Evolutionary conservation across 1,140 invertebrate genomes (phyloP).

Genomic region (Oryzaephilus surinamensis): DNA sequence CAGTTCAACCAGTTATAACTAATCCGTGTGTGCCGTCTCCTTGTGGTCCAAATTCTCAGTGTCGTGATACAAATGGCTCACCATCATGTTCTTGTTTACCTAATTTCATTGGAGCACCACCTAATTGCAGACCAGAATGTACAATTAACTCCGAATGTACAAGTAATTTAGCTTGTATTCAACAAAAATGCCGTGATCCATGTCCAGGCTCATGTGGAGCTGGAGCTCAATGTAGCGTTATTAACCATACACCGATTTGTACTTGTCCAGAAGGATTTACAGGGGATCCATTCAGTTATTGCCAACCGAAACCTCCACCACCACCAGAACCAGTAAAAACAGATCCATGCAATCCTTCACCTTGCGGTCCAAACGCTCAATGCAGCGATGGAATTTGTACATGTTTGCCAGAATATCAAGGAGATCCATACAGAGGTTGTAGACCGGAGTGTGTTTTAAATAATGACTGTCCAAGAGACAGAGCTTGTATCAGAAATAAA

Average conservation of each 20-base stretch:
- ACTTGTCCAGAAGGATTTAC: constrained; percentile 50
- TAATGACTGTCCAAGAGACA: constrained; percentile 47
- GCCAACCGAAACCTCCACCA: constrained; percentile 41
- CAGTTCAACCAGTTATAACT: constrained; percentile 23
- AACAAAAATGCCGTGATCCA: constrained; percentile 60
- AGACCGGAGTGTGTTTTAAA: constrained; percentile 49
- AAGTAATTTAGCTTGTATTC: constrained; percentile 57
- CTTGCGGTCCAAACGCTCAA: constrained; percentile 39
- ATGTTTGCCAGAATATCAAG: constrained; percentile 41
- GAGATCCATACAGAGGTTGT: constrained; percentile 44
- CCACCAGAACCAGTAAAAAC: constrained; percentile 8
- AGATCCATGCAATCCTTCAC: constrained; percentile 39
- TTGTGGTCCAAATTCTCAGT: constrained; percentile 71
- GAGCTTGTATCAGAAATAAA: constrained; percentile 48
- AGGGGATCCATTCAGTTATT: constrained; percentile 59
- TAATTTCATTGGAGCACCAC: constrained; percentile 54
- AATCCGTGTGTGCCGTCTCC: constrained; percentile 68
- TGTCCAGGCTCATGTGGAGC: constrained; percentile 63
- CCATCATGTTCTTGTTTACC: constrained; percentile 55
- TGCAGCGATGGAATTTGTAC: constrained; percentile 39
- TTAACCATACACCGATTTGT: constrained; percentile 65
- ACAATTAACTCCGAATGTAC: constrained; percentile 62
- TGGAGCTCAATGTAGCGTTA: constrained; percentile 58
- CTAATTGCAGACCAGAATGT: constrained; percentile 63
- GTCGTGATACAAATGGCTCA: constrained; percentile 47